Conservation (phyloP, 2,888 invertebrate species). For the Noctua janthe region DNA sequence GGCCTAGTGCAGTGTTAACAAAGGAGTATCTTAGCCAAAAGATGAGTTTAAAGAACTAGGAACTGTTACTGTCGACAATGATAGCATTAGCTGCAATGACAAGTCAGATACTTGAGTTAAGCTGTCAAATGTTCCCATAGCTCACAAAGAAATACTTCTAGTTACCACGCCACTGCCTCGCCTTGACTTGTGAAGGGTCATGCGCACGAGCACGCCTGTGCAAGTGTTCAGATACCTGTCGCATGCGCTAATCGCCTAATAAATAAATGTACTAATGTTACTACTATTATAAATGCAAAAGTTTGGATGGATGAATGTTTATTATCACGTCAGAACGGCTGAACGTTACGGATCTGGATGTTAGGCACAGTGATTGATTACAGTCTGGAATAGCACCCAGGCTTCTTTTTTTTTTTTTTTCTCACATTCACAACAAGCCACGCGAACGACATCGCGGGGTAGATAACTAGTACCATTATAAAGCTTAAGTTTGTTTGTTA, state of each 20-base stretch:
- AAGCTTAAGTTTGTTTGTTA: background rate
- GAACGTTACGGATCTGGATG: background rate
- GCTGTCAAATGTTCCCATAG: constrained; percentile 45
- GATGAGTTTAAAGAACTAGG: background rate
- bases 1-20: background rate
- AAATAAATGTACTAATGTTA: constrained; percentile 26
- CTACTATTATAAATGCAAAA: background rate
- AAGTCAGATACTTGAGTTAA: constrained; percentile 16
- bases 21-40: background rate
- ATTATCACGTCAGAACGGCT: background rate
- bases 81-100: background rate
- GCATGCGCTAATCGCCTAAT: constrained; percentile 66
- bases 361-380: background rate
- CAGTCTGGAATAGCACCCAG: background rate
- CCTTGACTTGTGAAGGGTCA: constrained; percentile 85
- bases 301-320: background rate
- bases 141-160: constrained; percentile 47
- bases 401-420: background rate
- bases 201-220: constrained; percentile 65
- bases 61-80: constrained; percentile 5
- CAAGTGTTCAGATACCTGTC: constrained; percentile 58
- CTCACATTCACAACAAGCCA: background rate
- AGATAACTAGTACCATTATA: background rate
- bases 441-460: background rate
- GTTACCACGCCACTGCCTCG: constrained; percentile 60